Evolutionary conservation across 2,888 invertebrate species (phyloP).

Genomic region (Philaethria dido): DNA sequence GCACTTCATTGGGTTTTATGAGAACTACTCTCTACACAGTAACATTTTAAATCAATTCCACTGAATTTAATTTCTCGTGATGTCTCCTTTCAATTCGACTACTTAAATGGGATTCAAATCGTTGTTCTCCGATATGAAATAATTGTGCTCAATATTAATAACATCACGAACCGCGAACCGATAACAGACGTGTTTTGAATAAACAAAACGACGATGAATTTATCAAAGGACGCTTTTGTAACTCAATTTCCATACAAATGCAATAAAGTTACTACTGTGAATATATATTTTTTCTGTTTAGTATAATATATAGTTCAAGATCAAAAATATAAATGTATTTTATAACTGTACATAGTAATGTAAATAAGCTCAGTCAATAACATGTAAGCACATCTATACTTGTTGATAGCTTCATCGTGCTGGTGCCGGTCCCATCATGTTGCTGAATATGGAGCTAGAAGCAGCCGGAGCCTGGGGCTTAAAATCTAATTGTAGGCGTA

Average conservation of each 20-base stretch:
- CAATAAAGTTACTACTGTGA: constrained; percentile 58
- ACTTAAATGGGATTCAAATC: constrained; percentile 24
- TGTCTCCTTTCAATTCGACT: constrained; percentile 24
- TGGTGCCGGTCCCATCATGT: too few relatives aligned
- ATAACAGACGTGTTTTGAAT: constrained; percentile 57
- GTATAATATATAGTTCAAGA: too few relatives aligned
- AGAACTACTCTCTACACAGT: neutral
- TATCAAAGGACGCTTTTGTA: constrained; percentile 58
- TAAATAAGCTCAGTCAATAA: too few relatives aligned
- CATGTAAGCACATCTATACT: too few relatives aligned
- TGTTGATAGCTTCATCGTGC: too few relatives aligned
- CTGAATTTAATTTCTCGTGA: constrained; percentile 8
- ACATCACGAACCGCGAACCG: constrained; percentile 43
- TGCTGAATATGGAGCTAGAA: too few relatives aligned
- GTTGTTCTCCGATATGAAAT: constrained; percentile 44
- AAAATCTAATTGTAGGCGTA: too few relatives aligned
- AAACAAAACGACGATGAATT: constrained; percentile 61
- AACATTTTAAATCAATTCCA: neutral
- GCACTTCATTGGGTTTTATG: neutral
- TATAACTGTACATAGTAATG: too few relatives aligned
- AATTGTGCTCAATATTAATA: constrained; percentile 49
- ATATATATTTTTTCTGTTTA: constrained; percentile 19
- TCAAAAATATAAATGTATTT: too few relatives aligned
- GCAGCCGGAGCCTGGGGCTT: too few relatives aligned
- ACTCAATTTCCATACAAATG: constrained; percentile 69